phyloP scores from a whole-genome alignment of 2,888 invertebrate genomes.

The Malthinus flaveolus region DNA sequence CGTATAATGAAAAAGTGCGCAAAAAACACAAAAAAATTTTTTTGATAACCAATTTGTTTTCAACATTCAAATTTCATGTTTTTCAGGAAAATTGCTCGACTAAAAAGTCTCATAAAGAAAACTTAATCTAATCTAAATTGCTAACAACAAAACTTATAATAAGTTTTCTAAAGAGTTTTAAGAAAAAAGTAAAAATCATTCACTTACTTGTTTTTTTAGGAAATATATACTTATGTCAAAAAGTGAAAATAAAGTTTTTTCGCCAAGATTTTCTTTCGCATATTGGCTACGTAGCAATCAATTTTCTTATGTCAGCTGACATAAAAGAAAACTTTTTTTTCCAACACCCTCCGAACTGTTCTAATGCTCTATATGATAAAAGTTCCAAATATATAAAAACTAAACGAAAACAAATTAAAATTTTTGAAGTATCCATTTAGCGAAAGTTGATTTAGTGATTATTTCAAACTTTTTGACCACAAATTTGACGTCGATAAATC shows the following conservation, averaged over 20 bases:
- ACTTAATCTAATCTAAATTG: too few relatives aligned
- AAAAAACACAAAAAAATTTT: too few relatives aligned
- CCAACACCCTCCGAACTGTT: constrained; percentile 23
- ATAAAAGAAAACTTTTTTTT: constrained; percentile 20
- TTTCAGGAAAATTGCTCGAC: too few relatives aligned
- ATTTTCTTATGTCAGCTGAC: constrained; percentile 25
- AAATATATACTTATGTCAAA: constrained; percentile 11
- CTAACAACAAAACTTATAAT: too few relatives aligned
- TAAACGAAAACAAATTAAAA: constrained; percentile 6
- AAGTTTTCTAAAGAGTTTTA: too few relatives aligned
- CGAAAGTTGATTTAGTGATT: constrained; percentile 1
- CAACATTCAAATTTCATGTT: too few relatives aligned
- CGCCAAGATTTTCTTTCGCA: constrained; percentile 15
- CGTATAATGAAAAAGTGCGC: too few relatives aligned
- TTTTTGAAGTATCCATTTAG: constrained; percentile 5
- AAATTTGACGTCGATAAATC: too few relatives aligned
- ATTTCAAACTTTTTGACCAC: constrained; percentile 1
- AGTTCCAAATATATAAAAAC: constrained; percentile 11
- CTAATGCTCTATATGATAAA: constrained; percentile 26
- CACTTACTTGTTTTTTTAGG: too few relatives aligned
- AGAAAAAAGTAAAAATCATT: too few relatives aligned
- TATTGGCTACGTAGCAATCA: constrained; percentile 21
- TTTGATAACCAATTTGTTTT: too few relatives aligned
- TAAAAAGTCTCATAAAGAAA: too few relatives aligned
- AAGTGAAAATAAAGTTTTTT: constrained; percentile 19